Base-by-base conservation (phyloP, 1,140 invertebrate genomes). In the Hyles euphorbiae region DNA sequence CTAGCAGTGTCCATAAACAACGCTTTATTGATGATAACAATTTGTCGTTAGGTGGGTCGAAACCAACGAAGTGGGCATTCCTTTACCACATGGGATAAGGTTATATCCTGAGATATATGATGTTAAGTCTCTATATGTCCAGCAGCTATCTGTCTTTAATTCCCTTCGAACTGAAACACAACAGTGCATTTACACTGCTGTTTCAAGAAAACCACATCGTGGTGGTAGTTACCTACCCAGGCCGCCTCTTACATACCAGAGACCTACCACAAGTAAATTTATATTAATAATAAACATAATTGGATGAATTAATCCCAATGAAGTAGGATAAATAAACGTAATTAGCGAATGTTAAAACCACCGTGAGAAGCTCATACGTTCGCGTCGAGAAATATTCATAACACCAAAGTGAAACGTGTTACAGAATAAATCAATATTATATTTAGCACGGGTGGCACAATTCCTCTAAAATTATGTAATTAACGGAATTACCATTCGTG, bases 401-500 rank as follows among this genome's bases (percentile, higher is more conserved):
- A 48, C n/a, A 33, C 52, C 54, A 52, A 58, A 56, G 50, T 47
- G 51, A 53, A 56, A 61, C 56, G 63, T 61, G 59, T 54, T 55
- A 58, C 36, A 34, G 59, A 65, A 65, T 58, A 58, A 61, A 58
- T 58, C 54, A 61, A 33, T 45, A 44, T 58, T 50, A 53, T 52
- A 43, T 32, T 50, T 11, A 33, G 48, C 34, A 52, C 33, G 22
- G 59, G 53, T 59, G 59, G 56, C 61, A 68, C 58, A 68, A 61
- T 67, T 61, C 58, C 36, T 56, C 56, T 55, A 55, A 50, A 52
- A 62, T 54, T 58, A 63, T 56, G 45, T 59, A 53, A 64, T 60
- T 54, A 58, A 77, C 73, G 69, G 71, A 83, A 81, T 76, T 58
- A 56, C 5, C 45, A 33, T 74, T 48, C 34, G 50, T 56, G 49